Conservation (phyloP, 2,888 invertebrate genomes). For the Gordius sp. region DNA sequence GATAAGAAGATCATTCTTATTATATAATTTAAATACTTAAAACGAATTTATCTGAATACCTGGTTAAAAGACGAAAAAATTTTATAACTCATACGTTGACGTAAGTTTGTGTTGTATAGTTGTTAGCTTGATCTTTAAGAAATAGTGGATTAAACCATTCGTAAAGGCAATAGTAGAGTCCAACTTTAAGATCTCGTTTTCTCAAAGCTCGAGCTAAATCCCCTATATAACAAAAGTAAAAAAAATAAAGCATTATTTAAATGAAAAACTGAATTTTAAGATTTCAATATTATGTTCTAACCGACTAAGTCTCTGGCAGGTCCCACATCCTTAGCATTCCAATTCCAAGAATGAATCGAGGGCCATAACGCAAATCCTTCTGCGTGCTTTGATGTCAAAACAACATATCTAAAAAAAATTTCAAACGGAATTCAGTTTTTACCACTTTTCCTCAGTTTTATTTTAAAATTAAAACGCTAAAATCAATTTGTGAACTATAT, state of each 20-base stretch:
- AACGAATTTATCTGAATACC: too few relatives aligned
- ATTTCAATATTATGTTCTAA: too few relatives aligned
- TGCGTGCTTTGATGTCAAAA: slow-evolving; percentile 61
- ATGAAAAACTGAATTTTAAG: slow-evolving; percentile 19
- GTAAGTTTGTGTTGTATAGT: slow-evolving; percentile 41
- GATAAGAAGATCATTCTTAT: background rate
- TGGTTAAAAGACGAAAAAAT: too few relatives aligned
- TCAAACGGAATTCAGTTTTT: too few relatives aligned
- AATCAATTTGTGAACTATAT: too few relatives aligned
- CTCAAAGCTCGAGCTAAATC: slow-evolving; percentile 11
- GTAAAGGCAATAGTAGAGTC: slow-evolving; percentile 29
- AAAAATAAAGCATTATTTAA: slow-evolving; percentile 15
- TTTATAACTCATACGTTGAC: slow-evolving; percentile 40
- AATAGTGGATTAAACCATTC: slow-evolving; percentile 31
- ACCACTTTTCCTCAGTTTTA: too few relatives aligned
- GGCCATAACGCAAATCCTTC: slow-evolving; percentile 61
- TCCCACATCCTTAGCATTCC: slow-evolving; percentile 54
- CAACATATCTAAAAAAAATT: too few relatives aligned
- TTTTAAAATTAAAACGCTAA: too few relatives aligned
- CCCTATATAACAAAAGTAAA: too few relatives aligned
- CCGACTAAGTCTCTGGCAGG: slow-evolving; percentile 49
- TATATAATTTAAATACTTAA: too few relatives aligned
- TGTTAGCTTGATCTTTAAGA: slow-evolving; percentile 33
- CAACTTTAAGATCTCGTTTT: slow-evolving; percentile 31
- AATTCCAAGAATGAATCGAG: slow-evolving; percentile 50